phyloP scores from a whole-genome alignment of 2,797 vertebrate species.

The Onychomys torridus region DNA sequence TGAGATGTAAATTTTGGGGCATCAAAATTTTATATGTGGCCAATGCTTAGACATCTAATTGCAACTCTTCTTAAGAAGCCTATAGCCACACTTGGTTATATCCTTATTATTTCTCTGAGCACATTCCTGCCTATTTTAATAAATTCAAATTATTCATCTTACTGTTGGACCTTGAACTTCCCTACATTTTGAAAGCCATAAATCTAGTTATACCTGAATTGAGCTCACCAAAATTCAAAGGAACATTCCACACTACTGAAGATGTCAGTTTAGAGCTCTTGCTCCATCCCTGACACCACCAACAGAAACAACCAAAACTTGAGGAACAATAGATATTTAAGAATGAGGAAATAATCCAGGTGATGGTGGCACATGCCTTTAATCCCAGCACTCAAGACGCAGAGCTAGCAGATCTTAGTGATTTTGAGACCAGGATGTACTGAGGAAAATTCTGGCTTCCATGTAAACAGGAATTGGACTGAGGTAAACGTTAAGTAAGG shows the following conservation, averaged over 20 bases:
- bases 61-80: not conserved
- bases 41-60: not conserved
- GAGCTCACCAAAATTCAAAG: not conserved
- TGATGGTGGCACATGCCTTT: no score
- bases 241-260: not conserved
- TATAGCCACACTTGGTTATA: not conserved
- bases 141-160: not conserved
- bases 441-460: not conserved
- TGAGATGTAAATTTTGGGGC: not conserved
- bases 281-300: not conserved
- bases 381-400: no score
- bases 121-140: not conserved
- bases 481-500: not conserved
- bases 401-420: no score
- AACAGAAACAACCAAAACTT: not conserved
- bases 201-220: not conserved
- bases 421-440: not conserved
- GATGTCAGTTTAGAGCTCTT: not conserved
- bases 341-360: not conserved
- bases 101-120: not conserved
- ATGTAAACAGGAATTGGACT: not conserved
- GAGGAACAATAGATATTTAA: not conserved
- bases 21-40: not conserved
- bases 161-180: not conserved
- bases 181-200: not conserved